Evolutionary conservation across 2,888 invertebrate genomes (phyloP).

Genomic region (Isotomurus palustris): DNA sequence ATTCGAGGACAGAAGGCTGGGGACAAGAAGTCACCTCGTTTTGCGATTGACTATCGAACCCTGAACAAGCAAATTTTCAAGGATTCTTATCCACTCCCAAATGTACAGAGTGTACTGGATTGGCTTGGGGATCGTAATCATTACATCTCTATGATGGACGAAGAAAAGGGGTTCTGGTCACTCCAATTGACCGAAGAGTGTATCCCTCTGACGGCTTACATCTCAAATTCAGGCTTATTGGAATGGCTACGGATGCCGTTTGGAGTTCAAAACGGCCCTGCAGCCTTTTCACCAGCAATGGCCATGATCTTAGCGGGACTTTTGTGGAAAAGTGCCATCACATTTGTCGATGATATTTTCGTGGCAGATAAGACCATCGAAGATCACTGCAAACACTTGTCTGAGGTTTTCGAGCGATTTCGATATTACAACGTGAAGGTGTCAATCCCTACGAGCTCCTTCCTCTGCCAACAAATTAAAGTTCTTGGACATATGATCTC

Average conservation of each 20-base stretch:
- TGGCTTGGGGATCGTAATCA: constrained; percentile 13
- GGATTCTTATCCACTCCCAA: constrained; percentile 17
- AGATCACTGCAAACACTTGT: background rate
- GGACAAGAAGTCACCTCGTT: background rate
- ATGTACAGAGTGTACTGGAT: constrained; percentile 15
- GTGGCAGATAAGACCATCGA: constrained; percentile 4
- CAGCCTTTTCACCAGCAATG: constrained; percentile 5
- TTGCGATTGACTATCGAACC: constrained; percentile 9
- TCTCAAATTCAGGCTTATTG: constrained; percentile 6
- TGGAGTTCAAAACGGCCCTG: constrained; percentile 7
- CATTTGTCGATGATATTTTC: constrained; percentile 17
- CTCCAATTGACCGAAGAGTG: constrained; percentile 9
- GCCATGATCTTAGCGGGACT: constrained; percentile 8
- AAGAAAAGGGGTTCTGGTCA: constrained; percentile 19
- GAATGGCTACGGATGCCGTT: constrained; percentile 13
- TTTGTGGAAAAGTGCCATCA: constrained; percentile 5
- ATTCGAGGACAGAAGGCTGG: constrained; percentile 14
- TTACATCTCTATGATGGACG: constrained; percentile 13
- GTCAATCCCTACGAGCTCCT: constrained; percentile 1
- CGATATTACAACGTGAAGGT: constrained; percentile 9
- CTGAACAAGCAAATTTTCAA: constrained; percentile 14
- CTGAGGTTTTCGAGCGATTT: constrained; percentile 1
- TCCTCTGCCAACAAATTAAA: background rate
- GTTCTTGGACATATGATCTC: constrained; percentile 13
- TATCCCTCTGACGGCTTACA: constrained; percentile 19